Evolutionary conservation across 2,113 vertebrate genomes (phyloP).

Genomic region (Melanerpes formicivorus): DNA sequence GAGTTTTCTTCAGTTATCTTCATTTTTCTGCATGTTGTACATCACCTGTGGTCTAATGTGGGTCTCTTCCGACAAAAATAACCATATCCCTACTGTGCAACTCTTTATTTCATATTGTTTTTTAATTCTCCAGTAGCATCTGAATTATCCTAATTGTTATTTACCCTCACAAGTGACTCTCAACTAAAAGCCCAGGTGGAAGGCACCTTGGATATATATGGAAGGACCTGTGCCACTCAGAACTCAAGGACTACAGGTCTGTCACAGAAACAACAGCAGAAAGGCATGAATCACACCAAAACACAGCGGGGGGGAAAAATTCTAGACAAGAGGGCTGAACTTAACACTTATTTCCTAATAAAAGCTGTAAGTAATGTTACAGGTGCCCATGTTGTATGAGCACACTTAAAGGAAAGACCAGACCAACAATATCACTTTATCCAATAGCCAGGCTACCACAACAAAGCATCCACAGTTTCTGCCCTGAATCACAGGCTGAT

Average conservation of each 20-base stretch:
- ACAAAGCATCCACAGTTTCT: background rate
- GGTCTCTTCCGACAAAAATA: background rate
- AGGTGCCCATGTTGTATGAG: background rate
- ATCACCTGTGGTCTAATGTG: background rate
- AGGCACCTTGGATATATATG: rapidly evolving
- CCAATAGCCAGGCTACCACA: background rate
- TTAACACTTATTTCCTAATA: background rate
- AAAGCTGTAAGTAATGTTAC: background rate
- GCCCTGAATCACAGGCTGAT: no score
- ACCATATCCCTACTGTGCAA: background rate
- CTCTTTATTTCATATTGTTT: background rate
- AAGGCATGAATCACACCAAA: background rate
- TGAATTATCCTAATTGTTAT: background rate
- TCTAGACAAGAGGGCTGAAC: background rate
- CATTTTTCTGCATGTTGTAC: background rate
- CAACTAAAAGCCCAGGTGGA: background rate
- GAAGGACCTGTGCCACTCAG: background rate
- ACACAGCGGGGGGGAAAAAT: background rate
- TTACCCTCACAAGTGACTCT: background rate
- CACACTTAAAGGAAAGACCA: background rate
- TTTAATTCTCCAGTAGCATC: background rate
- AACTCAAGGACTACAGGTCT: background rate
- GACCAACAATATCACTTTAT: background rate
- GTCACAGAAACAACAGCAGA: background rate
- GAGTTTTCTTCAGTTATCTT: background rate